phyloP scores from a whole-genome alignment of 2,113 vertebrate genomes.

The Rhinogobius similis region DNA sequence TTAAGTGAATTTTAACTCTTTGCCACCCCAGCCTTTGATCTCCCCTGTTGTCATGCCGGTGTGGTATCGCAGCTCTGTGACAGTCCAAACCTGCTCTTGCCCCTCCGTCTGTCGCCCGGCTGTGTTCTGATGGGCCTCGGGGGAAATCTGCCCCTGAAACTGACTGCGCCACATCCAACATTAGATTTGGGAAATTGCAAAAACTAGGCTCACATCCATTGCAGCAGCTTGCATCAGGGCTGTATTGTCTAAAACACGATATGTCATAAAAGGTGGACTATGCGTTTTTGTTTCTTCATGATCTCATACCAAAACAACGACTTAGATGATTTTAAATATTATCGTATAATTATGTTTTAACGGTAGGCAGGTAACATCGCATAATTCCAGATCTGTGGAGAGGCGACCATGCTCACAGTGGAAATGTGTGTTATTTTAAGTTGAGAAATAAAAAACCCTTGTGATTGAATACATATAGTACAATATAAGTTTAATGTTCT shows the following conservation, averaged over 20 bases:
- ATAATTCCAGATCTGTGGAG: no score
- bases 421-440: no score
- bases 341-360: not conserved
- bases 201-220: constrained; percentile 42
- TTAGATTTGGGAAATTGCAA: constrained; percentile 42
- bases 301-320: not conserved
- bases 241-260: constrained; percentile 37
- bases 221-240: constrained; percentile 63
- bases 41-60: constrained; percentile 10
- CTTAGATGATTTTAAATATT: not conserved
- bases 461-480: no score
- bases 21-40: not conserved
- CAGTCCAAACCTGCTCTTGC: constrained; percentile 23
- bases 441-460: no score
- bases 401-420: no score
- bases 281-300: not conserved
- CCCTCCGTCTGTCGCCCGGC: constrained; percentile 42
- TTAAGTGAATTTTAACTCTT: not conserved
- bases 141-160: constrained; percentile 59
- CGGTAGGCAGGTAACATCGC: no score
- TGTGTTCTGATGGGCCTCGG: constrained; percentile 52
- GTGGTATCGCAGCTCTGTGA: constrained; percentile 25
- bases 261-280: constrained; percentile 41
- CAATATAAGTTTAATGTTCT: no score
- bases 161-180: constrained; percentile 34